phyloP scores from a whole-genome alignment of 2,888 invertebrate species.

The Thera britannica region DNA sequence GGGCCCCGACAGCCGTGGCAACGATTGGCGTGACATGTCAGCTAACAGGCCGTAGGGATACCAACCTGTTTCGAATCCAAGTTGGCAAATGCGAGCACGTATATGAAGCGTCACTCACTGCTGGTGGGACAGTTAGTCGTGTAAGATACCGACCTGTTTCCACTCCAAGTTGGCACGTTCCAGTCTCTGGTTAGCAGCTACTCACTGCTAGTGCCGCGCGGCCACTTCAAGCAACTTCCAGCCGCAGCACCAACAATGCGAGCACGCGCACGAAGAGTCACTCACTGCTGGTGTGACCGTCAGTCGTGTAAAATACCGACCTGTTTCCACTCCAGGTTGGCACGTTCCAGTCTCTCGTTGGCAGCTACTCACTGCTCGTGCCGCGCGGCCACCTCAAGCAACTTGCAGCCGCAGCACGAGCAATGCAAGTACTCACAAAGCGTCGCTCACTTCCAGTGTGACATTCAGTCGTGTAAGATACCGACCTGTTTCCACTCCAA shows the following conservation, averaged over 20 bases:
- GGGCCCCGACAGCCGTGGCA: too few relatives aligned
- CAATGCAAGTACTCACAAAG: constrained; percentile 63
- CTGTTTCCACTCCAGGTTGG: constrained; percentile 93
- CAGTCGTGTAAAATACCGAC: constrained; percentile 55
- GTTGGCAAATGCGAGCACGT: too few relatives aligned
- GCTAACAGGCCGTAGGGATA: too few relatives aligned
- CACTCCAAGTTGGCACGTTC: too few relatives aligned
- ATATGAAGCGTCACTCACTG: too few relatives aligned
- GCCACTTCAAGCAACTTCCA: constrained; percentile 89
- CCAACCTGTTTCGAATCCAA: too few relatives aligned
- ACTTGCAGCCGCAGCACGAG: constrained; percentile 79
- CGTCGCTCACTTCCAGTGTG: constrained; percentile 27
- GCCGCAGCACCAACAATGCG: constrained; percentile 74
- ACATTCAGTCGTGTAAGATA: not conserved
- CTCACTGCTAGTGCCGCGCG: constrained; percentile 91
- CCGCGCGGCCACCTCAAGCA: constrained; percentile 91
- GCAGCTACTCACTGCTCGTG: constrained; percentile 92
- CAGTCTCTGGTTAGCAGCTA: constrained; percentile 90
- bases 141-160: too few relatives aligned
- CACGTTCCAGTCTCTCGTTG: constrained; percentile 91
- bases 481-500: constrained; percentile 91
- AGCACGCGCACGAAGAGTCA: constrained; percentile 47
- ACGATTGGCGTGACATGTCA: too few relatives aligned
- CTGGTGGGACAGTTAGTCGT: too few relatives aligned
- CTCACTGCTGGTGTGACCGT: constrained; percentile 1